phyloP scores from a whole-genome alignment of 2,888 invertebrate species.

The Amblyjoppa proteus region DNA sequence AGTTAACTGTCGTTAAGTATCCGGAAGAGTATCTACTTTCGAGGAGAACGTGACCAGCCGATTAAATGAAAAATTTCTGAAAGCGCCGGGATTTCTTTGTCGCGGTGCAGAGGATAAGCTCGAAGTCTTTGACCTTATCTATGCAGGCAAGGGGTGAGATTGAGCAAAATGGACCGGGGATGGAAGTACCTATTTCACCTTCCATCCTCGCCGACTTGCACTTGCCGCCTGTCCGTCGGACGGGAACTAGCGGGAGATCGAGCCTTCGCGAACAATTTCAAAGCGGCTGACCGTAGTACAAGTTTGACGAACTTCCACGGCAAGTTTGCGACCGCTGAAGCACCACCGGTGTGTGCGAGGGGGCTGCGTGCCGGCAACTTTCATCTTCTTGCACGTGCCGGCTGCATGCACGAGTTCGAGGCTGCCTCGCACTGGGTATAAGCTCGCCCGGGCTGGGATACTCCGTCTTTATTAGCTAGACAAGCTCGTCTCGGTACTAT shows the following conservation, averaged over 20 bases:
- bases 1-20: neutral
- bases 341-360: constrained; percentile 16
- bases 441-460: constrained; percentile 31
- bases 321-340: constrained; percentile 50
- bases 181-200: constrained; percentile 28
- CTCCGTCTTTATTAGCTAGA: constrained; percentile 62
- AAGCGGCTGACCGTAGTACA: constrained; percentile 63
- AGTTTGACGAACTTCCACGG: constrained; percentile 59
- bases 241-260: constrained; percentile 15
- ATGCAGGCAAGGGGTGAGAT: neutral
- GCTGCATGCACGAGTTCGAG: constrained; percentile 26
- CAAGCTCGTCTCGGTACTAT: constrained; percentile 34
- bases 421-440: constrained; percentile 40
- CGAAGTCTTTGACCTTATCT: constrained; percentile 49
- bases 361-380: constrained; percentile 51
- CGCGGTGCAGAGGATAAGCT: too few species aligned
- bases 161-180: constrained; percentile 26
- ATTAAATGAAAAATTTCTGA: constrained; percentile 14
- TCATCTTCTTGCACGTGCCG: constrained; percentile 29
- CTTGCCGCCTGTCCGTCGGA: neutral
- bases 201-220: constrained; percentile 11
- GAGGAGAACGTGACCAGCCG: neutral
- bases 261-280: constrained; percentile 64
- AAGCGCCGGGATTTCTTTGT: neutral
- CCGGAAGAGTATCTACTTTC: neutral